Conservation (phyloP, 2,797 vertebrate species). For the Tapera naevia region DNA sequence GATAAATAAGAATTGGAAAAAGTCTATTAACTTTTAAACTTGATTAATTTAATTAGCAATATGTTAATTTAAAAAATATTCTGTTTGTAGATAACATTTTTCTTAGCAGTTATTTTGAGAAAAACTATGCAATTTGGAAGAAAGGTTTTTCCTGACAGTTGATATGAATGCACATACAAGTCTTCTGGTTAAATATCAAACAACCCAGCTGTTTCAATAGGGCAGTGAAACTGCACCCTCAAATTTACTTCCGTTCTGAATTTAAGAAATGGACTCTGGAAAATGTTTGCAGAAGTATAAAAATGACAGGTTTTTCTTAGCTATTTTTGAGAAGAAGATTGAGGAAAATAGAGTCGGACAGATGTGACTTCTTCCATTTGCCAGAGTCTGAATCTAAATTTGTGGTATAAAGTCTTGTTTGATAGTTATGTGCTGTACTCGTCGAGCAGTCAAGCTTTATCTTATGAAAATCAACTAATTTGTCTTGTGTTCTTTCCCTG, state of each 20-base stretch:
- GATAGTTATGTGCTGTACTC: background rate
- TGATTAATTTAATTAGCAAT: background rate
- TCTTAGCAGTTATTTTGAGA: background rate
- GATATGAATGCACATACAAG: background rate
- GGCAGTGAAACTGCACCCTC: background rate
- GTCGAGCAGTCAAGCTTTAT: background rate
- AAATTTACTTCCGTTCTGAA: background rate
- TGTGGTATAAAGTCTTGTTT: background rate
- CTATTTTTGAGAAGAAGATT: background rate
- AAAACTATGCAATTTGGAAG: background rate
- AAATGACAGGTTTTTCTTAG: background rate
- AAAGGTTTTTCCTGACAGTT: background rate
- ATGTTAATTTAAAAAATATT: background rate
- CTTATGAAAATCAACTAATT: slow-evolving; percentile 6
- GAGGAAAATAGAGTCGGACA: background rate
- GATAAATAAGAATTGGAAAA: background rate
- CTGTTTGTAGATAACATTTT: background rate
- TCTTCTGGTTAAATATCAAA: background rate
- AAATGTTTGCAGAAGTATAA: background rate
- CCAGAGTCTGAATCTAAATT: background rate
- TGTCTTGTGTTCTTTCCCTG: slow-evolving; percentile 42
- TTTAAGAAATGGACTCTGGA: background rate
- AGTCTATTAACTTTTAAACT: background rate
- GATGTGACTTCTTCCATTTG: background rate
- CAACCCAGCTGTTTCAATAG: background rate